Evolutionary conservation across 2,888 invertebrate genomes (phyloP), one percentile per base, ranked within the genome.

Genomic region (Ochropleura leucogaster): DNA sequence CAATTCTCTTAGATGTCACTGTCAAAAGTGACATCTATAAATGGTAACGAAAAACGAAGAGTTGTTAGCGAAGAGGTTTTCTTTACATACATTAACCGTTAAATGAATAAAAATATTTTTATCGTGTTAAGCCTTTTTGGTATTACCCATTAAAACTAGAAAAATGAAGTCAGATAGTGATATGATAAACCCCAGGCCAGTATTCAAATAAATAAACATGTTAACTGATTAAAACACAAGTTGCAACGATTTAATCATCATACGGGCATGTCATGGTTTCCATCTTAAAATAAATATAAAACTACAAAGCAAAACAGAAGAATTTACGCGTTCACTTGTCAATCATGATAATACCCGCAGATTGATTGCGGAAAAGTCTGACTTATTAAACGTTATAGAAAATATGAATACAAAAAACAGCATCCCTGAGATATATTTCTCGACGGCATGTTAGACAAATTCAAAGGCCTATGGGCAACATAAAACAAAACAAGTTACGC

Each of bases 321-420:
- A 42, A 18, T 55, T n/a, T 0, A 42, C 47, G 30, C 10, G 59
- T 68, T 68, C 53, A 2, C 14, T 7, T 42, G 46, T 20, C 55
- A 46, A 64, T 53, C 63, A 64, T n/a, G 16, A 76, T 76, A 40
- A 64, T 68, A 76, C 68, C 65, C 47, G 60, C 77, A 65, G 60
- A 10, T 0, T 40, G 2, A 14, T 46, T 30, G 4, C 49, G 40
- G 53, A 49, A 70, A 66, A 49, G 44, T 7, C 4, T 51, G 20
- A 14, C 7, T 2, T 14, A 47, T 47, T 16, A 62, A 62, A 62
- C 30, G 9, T 40, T 10, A 16, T 8, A 16, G 20, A 16, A 44
- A 44, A 67, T 51, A 42, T 16, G 0, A 53, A 53, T 30, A 8
- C 40, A 66, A 30, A 30, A 30, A 30, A 30, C 30, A 30, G 30